phyloP scores from a whole-genome alignment of 1,140 invertebrate genomes.

The Agrypnia vestita region DNA sequence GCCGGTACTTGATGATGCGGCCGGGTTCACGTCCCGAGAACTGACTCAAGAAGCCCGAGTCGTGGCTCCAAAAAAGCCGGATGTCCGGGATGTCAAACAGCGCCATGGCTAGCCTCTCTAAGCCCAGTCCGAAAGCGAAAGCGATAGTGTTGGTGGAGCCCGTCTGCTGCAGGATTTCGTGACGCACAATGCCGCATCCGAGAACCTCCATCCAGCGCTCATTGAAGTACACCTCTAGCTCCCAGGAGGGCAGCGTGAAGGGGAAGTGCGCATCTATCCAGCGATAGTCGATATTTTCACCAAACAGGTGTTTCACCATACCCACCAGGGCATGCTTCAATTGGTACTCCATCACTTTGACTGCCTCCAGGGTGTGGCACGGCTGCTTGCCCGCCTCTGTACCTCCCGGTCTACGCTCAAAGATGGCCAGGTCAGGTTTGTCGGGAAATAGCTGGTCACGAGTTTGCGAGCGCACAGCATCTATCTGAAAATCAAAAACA shows the following conservation, averaged over 20 bases:
- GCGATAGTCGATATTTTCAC: constrained; percentile 79
- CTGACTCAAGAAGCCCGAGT: constrained; percentile 93
- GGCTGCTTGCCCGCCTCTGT: constrained; percentile 87
- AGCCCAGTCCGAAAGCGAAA: constrained; percentile 97
- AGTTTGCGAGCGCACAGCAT: constrained; percentile 88
- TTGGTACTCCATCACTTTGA: constrained; percentile 89
- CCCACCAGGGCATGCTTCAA: constrained; percentile 87
- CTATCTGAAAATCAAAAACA: constrained; percentile 71
- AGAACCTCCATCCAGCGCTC: constrained; percentile 96
- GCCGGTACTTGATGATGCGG: constrained; percentile 80
- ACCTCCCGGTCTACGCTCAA: constrained; percentile 75
- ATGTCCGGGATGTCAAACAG: constrained; percentile 98
- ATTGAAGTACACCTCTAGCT: constrained; percentile 92
- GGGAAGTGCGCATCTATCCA: constrained; percentile 94
- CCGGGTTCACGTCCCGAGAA: constrained; percentile 86
- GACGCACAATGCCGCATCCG: constrained; percentile 96
- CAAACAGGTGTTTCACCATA: constrained; percentile 87
- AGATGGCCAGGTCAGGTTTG: constrained; percentile 75
- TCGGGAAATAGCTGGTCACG: constrained; percentile 81
- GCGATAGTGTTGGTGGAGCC: constrained; percentile 92
- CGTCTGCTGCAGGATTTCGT: constrained; percentile 88
- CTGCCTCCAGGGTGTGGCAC: constrained; percentile 89
- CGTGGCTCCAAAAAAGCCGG: constrained; percentile 93
- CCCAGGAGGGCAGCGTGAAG: constrained; percentile 99
- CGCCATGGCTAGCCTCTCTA: constrained; percentile 97